phyloP scores from a whole-genome alignment of 2,113 vertebrate species.

The Varanus salvator region DNA sequence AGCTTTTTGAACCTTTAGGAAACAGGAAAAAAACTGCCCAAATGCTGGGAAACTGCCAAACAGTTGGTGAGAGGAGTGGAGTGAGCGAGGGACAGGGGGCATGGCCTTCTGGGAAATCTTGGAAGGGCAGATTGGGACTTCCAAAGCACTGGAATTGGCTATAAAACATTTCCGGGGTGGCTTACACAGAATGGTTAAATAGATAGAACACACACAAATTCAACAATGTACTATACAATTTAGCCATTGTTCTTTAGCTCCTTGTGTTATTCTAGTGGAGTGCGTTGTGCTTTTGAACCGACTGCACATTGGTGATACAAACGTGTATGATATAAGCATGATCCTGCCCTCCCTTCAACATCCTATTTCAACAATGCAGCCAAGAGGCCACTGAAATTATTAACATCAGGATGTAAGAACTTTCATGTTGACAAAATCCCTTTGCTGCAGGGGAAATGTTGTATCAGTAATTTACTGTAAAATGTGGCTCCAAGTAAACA shows the following conservation, averaged over 20 bases:
- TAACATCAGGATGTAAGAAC: not conserved
- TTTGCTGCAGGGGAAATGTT: slow-evolving; percentile 2
- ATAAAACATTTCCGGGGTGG: too few species aligned
- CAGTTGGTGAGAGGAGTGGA: too few species aligned
- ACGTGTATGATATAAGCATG: not conserved
- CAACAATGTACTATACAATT: not conserved
- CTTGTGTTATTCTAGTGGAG: not conserved
- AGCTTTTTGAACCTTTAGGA: too few species aligned
- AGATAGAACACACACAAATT: not conserved
- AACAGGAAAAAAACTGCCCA: too few species aligned
- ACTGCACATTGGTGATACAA: not conserved
- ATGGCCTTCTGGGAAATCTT: too few species aligned
- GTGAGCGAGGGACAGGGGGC: too few species aligned
- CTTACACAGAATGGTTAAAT: too few species aligned
- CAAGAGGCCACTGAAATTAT: not conserved
- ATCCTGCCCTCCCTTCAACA: too few species aligned
- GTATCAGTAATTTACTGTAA: not conserved
- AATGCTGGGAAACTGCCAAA: too few species aligned
- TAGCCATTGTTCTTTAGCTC: not conserved
- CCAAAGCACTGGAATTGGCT: too few species aligned
- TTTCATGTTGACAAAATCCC: slow-evolving; percentile 9
- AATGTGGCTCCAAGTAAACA: slow-evolving; percentile 12
- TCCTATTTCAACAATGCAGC: not conserved
- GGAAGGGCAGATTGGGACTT: too few species aligned
- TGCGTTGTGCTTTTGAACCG: not conserved